These are phyloP conservation scores for Aphrophora alni DNA, from an alignment of 2,888 invertebrate genomes.

Conservation along the genomic window DNA sequence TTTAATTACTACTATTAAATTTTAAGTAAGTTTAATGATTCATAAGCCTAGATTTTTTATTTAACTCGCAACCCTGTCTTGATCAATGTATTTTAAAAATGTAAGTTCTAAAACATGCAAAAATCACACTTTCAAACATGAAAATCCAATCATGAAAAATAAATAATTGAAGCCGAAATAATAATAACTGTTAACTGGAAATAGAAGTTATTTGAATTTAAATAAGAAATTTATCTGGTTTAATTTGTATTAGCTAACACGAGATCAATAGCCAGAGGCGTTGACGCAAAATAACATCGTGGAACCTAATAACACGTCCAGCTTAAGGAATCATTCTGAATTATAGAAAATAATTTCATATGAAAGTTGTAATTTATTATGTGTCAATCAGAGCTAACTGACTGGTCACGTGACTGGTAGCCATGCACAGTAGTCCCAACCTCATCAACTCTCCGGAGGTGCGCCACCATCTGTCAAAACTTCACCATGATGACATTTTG, in stretches of 20 bases:
- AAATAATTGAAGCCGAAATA: background rate
- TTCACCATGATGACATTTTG: background rate
- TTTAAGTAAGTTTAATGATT: no score
- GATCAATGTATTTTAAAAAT: no score
- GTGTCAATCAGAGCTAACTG: background rate
- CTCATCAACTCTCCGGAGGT: background rate
- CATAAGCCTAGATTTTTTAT: no score
- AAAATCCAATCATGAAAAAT: background rate
- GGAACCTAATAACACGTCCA: background rate
- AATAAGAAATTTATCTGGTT: background rate
- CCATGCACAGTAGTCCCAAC: background rate
- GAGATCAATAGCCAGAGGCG: background rate
- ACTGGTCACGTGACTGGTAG: background rate
- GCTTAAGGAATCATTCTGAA: background rate
- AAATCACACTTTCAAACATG: no score
- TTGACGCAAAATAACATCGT: background rate
- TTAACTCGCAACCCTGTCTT: no score
- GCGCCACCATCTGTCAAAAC: background rate
- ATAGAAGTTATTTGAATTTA: background rate
- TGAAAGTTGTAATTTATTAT: background rate
- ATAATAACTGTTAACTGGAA: background rate
- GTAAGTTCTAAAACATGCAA: no score
- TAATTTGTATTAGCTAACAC: background rate
- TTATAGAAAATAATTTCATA: background rate
- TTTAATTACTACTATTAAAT: no score